A percentile compares a stretch with the other conserved stretches of the same genome.
These are phyloP conservation scores for Argynnis bischoffii DNA, from an alignment of 2,888 invertebrate genomes.

Conservation along the genomic window DNA sequence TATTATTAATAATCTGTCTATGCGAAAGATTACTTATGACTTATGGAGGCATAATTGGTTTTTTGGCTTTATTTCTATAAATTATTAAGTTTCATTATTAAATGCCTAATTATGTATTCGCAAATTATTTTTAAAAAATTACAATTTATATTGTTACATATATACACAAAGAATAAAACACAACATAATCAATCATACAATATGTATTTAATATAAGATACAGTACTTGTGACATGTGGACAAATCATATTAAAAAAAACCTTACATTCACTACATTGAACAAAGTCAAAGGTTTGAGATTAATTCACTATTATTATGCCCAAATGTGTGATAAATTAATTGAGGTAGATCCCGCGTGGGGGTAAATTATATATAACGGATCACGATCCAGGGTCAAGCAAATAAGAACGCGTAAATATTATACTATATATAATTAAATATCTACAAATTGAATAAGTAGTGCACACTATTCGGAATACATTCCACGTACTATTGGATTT, in stretches of 20 bases:
- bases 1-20: too few relatives aligned
- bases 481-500: constrained; percentile 62
- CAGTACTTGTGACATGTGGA: constrained; percentile 81
- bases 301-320: constrained; percentile 78
- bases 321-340: constrained; percentile 81
- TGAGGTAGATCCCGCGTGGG: constrained; percentile 81
- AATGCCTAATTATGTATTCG: too few relatives aligned
- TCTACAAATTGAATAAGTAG: constrained; percentile 80
- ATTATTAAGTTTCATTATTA: too few relatives aligned
- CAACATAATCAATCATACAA: constrained; percentile 78
- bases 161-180: constrained; percentile 56
- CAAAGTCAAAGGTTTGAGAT: constrained; percentile 71
- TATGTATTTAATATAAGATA: constrained; percentile 82
- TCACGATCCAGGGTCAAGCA: constrained; percentile 69
- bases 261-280: constrained; percentile 75
- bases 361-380: constrained; percentile 73
- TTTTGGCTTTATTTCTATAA: too few relatives aligned
- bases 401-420: constrained; percentile 79
- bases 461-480: constrained; percentile 74
- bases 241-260: constrained; percentile 69
- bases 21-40: too few relatives aligned
- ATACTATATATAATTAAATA: constrained; percentile 82
- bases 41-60: too few relatives aligned
- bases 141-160: too few relatives aligned
- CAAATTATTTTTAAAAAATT: too few relatives aligned